Evolutionary conservation across 2,888 invertebrate species (phyloP), one percentile per base, ranked within the genome.

Genomic region (Drosophila silvestris): DNA sequence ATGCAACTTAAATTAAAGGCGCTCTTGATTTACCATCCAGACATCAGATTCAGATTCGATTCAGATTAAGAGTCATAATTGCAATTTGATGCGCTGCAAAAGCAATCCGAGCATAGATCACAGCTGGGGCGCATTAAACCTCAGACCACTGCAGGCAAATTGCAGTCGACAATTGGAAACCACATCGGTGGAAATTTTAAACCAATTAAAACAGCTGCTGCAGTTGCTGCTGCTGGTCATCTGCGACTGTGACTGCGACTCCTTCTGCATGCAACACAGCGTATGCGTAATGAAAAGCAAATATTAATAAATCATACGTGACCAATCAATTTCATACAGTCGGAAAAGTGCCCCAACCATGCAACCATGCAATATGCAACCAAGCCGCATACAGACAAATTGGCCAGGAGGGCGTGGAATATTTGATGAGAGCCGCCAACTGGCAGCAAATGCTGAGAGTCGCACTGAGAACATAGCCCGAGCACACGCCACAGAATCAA

Each of bases 401-500:
- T 66, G 52, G 53, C 50, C 63, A 69, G 62, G 53, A 54, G 41
- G 52, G 54, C 62, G 57, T 70, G 66, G 57, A 70, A 70, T 56
- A 71, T 70, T 68, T 82, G 82, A 82, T 82, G 77, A 62, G 74
- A 52, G 64, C 32, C 52, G 26, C 54, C 82, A 81, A 79, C 77
- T 79, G 77, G 63, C 77, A 30, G 52, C 33, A 62, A 50, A 52
- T 65, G 57, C 57, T 39, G 57, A 57, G 57, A 57, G 71, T 69
- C 41, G 53, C 28, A 47, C 57, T 47, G 58, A 19, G 70, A 57
- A 67, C 57, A 67, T 35, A 62, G 62, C 39, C 66, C 51, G 59
- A 51, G 70, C 82, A 66, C 87, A 90, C 87, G 81, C 69, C 80
- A 71, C 87, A 91, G 90, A 91, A 92, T 92, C 92, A 93, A 93